Percentiles rank a stretch among this genome's conserved stretches.
Evolutionary conservation across 2,113 vertebrate genomes (phyloP).

Genomic region (Ptychochromis oligacanthus): DNA sequence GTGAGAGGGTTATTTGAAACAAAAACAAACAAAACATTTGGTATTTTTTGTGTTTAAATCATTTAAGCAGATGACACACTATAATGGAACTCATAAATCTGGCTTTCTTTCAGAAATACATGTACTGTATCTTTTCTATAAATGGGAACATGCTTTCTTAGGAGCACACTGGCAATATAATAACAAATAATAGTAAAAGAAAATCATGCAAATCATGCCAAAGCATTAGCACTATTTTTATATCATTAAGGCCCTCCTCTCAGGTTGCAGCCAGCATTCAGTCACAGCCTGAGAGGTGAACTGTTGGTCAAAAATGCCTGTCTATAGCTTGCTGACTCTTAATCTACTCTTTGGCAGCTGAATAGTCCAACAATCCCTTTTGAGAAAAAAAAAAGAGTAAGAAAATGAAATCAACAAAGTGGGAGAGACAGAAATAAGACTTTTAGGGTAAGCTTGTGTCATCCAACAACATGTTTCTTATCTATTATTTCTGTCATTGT

Average conservation of each 20-base stretch:
- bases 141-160: not conserved
- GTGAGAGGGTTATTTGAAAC: not conserved
- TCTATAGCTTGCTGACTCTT: not conserved
- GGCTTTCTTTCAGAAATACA: not conserved
- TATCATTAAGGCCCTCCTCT: not conserved
- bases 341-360: not conserved
- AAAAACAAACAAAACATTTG: not conserved
- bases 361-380: no score
- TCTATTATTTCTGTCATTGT: not conserved
- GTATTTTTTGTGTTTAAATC: not conserved
- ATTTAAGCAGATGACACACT: not conserved
- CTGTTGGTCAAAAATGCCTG: not conserved
- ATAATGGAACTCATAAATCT: not conserved
- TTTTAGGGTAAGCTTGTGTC: not conserved
- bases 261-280: not conserved
- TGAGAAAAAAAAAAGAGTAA: not conserved
- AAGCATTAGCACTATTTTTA: not conserved
- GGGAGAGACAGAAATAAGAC: conserved; percentile 3
- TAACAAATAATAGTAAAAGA: no score
- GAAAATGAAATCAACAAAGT: not conserved
- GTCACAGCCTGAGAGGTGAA: not conserved
- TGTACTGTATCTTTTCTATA: not conserved
- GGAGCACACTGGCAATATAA: not conserved
- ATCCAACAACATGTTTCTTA: not conserved
- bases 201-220: no score